Evolutionary conservation across 2,888 invertebrate species (phyloP), one percentile per base, ranked within the genome.

Genomic region (Psylliodes chrysocephalus): DNA sequence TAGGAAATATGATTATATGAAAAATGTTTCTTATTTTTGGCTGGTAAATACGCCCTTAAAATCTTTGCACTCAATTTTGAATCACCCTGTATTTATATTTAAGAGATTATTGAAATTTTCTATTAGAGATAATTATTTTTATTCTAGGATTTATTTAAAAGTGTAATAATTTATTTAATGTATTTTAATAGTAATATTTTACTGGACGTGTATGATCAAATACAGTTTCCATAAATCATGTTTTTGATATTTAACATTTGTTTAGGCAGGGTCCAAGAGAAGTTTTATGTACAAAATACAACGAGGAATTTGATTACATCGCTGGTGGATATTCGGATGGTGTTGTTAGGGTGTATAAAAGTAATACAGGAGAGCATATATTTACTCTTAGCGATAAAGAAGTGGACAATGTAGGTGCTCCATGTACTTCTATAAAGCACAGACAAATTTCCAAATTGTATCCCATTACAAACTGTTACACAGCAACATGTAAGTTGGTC

Each of bases 291-390:
- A 70, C 71, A 60, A 74, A 75, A 61, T 89, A 88, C 75, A 88
- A 88, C 35, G 88, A 89, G 78, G 85, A 86, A 68, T 83, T 81
- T 47, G 86, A 86, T 64, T 84, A 85, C 52, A 79, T 90, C 67
- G 88, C 88, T 14, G 86, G 84, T 28, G 90, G 90, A 35, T 86
- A 87, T 68, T 81, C 85, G 1, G 88, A 89, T 75, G 90, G 90
- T 8, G 82, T 84, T 0, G 83, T 90, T 15, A 81, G 85, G 66
- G 77, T 89, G 57, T 88, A 86, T 73, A 84, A 85, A 73, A 83
- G 84, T 66, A 82, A 75, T 61, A 84, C 82, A 12, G 85, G 85
- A n/a, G 79, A 82, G 53, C 83, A 85, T 60, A 74, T 82, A 0
- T 82, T 84, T 56, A 83, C 81, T 2, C 79, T 90, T 17, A 82